Percentiles rank a stretch among this genome's conserved stretches.
These are phyloP conservation scores for Poecile montanus DNA, from an alignment of 2,797 vertebrate species.

Conservation along the genomic window DNA sequence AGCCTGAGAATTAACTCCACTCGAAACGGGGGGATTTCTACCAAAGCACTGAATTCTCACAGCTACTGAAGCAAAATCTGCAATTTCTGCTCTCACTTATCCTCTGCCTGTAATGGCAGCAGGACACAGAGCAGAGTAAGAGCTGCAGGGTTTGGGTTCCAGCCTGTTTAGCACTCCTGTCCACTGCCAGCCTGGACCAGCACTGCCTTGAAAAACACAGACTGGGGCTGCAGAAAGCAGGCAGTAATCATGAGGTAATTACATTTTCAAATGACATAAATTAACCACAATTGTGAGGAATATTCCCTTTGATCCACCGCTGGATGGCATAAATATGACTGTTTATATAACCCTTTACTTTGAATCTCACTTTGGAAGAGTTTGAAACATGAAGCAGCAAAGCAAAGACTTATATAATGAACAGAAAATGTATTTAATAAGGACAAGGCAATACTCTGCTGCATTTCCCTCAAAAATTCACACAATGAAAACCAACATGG, in stretches of 20 bases:
- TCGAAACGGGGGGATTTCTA: background rate
- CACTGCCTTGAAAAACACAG: background rate
- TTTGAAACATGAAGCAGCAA: conserved; percentile 28
- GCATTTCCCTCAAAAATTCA: background rate
- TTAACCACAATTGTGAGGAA: conserved; percentile 56
- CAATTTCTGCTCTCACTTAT: background rate
- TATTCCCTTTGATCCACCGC: conserved; percentile 57
- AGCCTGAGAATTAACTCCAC: background rate
- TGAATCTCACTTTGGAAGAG: conserved; percentile 47
- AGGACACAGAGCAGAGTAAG: background rate
- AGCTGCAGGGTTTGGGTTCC: background rate
- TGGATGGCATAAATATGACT: conserved; percentile 50
- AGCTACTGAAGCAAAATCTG: background rate
- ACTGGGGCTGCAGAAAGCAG: background rate
- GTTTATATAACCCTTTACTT: conserved; percentile 58
- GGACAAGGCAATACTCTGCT: background rate
- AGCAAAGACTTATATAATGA: background rate
- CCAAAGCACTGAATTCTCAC: background rate
- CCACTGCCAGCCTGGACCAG: background rate
- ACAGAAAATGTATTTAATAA: background rate
- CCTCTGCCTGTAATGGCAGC: background rate
- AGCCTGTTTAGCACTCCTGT: background rate
- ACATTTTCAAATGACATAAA: conserved; percentile 60
- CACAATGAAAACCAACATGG: background rate
- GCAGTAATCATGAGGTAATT: conserved; percentile 38